phyloP scores from a whole-genome alignment of 2,888 invertebrate species.

The Lochmaea crataegi region DNA sequence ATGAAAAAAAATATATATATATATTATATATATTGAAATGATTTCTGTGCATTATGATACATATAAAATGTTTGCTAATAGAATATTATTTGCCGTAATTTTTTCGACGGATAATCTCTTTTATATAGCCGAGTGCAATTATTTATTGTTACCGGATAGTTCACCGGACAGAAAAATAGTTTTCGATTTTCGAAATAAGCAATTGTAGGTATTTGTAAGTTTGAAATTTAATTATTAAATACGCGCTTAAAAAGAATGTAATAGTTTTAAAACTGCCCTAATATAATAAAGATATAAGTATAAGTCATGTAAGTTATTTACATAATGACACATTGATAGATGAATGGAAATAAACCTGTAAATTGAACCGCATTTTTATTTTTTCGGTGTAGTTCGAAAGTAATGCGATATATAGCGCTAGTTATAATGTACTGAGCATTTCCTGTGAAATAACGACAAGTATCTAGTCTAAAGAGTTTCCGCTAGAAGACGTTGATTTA shows the following conservation, averaged over 20 bases:
- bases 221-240: conserved; percentile 13
- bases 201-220: conserved; percentile 27
- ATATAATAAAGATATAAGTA: conserved; percentile 50
- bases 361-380: background rate
- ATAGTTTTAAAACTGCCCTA: conserved; percentile 50
- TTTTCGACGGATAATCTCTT: too few relatives aligned
- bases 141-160: too few relatives aligned
- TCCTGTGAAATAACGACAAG: background rate
- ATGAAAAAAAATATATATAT: too few relatives aligned
- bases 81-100: too few relatives aligned
- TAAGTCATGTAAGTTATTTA: conserved; percentile 42
- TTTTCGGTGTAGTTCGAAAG: background rate
- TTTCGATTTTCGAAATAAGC: conserved; percentile 30
- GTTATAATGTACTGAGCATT: background rate
- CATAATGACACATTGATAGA: conserved; percentile 45
- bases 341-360: conserved; percentile 18
- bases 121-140: too few relatives aligned
- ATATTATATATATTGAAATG: too few relatives aligned
- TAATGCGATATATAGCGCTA: background rate
- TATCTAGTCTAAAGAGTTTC: too few relatives aligned
- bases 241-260: conserved; percentile 37
- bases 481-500: too few relatives aligned
- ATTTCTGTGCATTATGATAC: too few relatives aligned
- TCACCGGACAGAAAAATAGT: background rate
- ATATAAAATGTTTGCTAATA: too few relatives aligned